Percentiles rank a stretch among this genome's conserved stretches.
Evolutionary conservation across 2,888 invertebrate genomes (phyloP).

Genomic region (Acrocera orbiculus): DNA sequence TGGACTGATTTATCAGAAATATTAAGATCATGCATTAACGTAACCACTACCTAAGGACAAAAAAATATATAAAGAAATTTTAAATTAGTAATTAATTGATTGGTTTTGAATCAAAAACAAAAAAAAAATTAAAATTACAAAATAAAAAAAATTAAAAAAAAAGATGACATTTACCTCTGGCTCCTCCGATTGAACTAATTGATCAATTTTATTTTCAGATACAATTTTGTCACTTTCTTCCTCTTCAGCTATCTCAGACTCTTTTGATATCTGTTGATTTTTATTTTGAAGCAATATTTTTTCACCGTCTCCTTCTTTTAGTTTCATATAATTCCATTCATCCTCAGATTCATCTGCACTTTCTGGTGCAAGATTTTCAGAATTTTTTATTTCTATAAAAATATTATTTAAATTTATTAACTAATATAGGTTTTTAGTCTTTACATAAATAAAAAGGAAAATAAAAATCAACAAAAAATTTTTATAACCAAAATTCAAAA

Average conservation of each 20-base stretch:
- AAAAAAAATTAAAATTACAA: slow-evolving; percentile 4
- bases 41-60: no score
- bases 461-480: no score
- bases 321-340: slow-evolving; percentile 74
- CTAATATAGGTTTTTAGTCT: no score
- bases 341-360: slow-evolving; percentile 36
- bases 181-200: slow-evolving; percentile 13
- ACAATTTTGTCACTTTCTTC: slow-evolving; percentile 8
- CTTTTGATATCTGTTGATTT: slow-evolving; percentile 16
- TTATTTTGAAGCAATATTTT: slow-evolving; percentile 15
- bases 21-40: no score
- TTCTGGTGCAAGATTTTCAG: no score
- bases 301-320: slow-evolving; percentile 41
- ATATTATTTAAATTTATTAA: no score
- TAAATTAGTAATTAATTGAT: no score
- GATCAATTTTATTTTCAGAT: not conserved
- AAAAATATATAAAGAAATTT: no score
- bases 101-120: no score
- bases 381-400: no score
- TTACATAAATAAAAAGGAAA: no score
- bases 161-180: slow-evolving; percentile 5
- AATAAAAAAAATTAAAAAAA: slow-evolving; percentile 5
- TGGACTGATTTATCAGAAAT: not conserved
- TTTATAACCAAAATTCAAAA: no score
- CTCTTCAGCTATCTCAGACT: slow-evolving; percentile 12